Base-by-base conservation (phyloP, 2,113 vertebrate genomes). In the Pterocles burchelli region DNA sequence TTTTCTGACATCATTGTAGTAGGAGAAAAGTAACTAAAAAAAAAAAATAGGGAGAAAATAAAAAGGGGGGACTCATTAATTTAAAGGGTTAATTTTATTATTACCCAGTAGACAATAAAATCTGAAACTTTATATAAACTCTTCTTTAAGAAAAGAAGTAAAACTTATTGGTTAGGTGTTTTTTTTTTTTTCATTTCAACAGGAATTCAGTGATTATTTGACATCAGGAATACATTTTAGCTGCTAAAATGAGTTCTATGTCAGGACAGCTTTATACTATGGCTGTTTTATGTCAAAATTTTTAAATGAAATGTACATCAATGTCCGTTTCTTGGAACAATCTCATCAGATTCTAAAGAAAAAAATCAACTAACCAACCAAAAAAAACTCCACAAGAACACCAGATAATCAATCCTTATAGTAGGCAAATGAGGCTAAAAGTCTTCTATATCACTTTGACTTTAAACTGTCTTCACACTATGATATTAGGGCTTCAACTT, bases 301-400 rank as follows among this genome's bases (percentile, higher is more conserved):
- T 21, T 3, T 49, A 49, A 80, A 73, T 46, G 20, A 55, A 68
- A 13, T 20, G 13, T 31, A 36, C 6, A 31, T 34, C 18, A 54
- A 8, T 43, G 28, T 57, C 15, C 19, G 63, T 65, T 90, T 65
- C 2, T 55, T 82, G 12, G 26, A 63, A 58, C 3, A 13, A 66
- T 21, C 4, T 36, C 26, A 17, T 10, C 14, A 10, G 43, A 3
- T 49, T 76, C 18, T 22, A 3, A 52, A 58, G 17, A 20, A 73
- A 58, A 41, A 36, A 59, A 0, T 1, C 5, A 81, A 45, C 5
- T 7, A 66, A 62, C 1, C 2, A 7, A 12, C 48, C 7, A 38
- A 38, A 26, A 16, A 28, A 20, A 29, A 11, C 4, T 4, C 5
- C 33, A 45, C 4, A 61, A 62, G 7, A 66, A 29, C 17, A 36